Conservation (phyloP, 2,888 invertebrate species). For the Lamellibrachia columna region DNA sequence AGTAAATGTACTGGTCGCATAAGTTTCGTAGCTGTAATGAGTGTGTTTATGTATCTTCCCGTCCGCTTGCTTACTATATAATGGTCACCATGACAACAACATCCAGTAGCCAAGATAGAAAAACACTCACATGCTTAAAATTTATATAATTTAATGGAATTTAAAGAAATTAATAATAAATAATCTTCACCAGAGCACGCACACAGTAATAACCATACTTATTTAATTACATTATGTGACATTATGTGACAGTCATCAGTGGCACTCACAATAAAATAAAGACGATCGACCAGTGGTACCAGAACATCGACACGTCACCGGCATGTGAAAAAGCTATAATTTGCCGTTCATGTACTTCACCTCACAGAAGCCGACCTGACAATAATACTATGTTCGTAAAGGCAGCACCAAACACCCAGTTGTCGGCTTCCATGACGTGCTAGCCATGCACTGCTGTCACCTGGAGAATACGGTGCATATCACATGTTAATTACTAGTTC, state of each 20-base stretch:
- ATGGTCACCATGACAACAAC: not conserved
- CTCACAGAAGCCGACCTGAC: not conserved
- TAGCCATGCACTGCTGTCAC: not conserved
- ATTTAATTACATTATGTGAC: not conserved
- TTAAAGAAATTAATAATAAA: conserved; percentile 5
- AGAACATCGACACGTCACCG: not conserved
- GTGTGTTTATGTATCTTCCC: not conserved
- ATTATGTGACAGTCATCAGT: conserved; percentile 2
- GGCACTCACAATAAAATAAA: not conserved
- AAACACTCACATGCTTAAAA: not conserved
- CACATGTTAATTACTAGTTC: not conserved
- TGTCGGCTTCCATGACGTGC: not conserved
- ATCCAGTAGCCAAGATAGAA: not conserved
- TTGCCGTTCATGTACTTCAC: not conserved
- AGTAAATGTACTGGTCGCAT: too few species aligned
- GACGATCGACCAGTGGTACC: not conserved
- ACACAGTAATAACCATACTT: conserved; percentile 16
- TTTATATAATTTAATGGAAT: conserved; percentile 16
- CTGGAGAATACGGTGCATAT: not conserved
- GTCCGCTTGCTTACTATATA: not conserved
- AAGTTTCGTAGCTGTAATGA: too few species aligned
- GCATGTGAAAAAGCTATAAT: not conserved
- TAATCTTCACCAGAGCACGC: conserved; percentile 5
- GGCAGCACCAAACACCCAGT: conserved; percentile 5
- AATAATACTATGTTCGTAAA: conserved; percentile 12